Evolutionary conservation across 2,888 invertebrate genomes (phyloP).

Genomic region (Nymphalis c-album): DNA sequence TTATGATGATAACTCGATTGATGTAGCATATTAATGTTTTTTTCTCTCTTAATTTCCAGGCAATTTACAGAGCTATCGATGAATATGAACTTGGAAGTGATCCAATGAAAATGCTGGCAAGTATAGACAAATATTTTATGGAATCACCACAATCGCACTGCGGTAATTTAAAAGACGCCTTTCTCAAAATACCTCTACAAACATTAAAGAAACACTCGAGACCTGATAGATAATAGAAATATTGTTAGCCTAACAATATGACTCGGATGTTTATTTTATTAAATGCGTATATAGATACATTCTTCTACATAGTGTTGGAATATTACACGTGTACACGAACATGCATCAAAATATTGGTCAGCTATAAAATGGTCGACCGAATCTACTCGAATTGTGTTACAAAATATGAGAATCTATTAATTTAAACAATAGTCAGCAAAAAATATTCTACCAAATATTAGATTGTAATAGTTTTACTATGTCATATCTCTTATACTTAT

Average conservation of each 20-base stretch:
- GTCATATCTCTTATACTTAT: neutral
- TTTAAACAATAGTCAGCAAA: neutral
- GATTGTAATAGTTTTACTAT: constrained; percentile 17
- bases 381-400: no score
- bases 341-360: no score
- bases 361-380: no score
- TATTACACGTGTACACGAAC: no score
- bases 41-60: constrained; percentile 52
- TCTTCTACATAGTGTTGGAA: neutral
- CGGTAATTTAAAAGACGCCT: constrained; percentile 63
- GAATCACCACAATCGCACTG: constrained; percentile 63
- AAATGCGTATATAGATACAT: neutral
- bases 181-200: constrained; percentile 59
- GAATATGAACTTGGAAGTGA: constrained; percentile 85
- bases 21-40: neutral
- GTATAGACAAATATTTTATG: constrained; percentile 64
- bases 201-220: constrained; percentile 50
- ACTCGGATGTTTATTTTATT: neutral
- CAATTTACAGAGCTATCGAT: constrained; percentile 65
- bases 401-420: neutral
- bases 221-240: constrained; percentile 49
- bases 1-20: no score
- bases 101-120: constrained; percentile 82
- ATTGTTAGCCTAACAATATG: neutral
- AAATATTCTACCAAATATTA: constrained; percentile 24